Evolutionary conservation across 2,797 vertebrate species (phyloP).

Genomic region (Halcyon smyrnensis): DNA sequence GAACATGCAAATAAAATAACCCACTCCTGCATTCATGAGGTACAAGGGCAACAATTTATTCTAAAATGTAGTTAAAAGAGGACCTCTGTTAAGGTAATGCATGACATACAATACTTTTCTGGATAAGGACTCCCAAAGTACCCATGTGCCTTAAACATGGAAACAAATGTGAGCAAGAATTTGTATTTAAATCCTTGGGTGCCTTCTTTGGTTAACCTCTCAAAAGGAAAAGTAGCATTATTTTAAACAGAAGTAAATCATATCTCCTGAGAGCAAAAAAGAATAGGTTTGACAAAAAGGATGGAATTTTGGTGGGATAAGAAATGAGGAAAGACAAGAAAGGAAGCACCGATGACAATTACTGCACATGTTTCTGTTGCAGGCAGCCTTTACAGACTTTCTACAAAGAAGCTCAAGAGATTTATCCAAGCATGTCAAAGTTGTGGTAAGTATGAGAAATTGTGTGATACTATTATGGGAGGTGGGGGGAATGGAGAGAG

Average conservation of each 20-base stretch:
- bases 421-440: slow-evolving; percentile 97
- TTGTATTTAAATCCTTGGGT: not conserved
- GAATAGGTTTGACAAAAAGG: not conserved
- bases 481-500: not conserved
- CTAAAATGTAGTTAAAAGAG: not conserved
- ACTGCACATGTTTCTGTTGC: slow-evolving; percentile 1
- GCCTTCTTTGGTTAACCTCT: not conserved
- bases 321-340: not conserved
- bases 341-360: not conserved
- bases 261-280: not conserved
- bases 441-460: slow-evolving; percentile 89
- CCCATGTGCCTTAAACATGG: not conserved
- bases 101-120: not conserved
- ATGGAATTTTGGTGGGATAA: not conserved
- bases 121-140: not conserved
- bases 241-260: not conserved
- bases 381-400: slow-evolving; percentile 99
- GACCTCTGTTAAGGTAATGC: not conserved
- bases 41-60: not conserved
- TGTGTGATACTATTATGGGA: not conserved
- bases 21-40: not conserved
- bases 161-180: not conserved
- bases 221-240: not conserved
- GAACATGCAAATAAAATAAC: not conserved
- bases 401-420: slow-evolving; percentile 98